These are phyloP conservation scores for Ypsolopha sequella DNA, from an alignment of 2,888 invertebrate species.

Conservation along the genomic window DNA sequence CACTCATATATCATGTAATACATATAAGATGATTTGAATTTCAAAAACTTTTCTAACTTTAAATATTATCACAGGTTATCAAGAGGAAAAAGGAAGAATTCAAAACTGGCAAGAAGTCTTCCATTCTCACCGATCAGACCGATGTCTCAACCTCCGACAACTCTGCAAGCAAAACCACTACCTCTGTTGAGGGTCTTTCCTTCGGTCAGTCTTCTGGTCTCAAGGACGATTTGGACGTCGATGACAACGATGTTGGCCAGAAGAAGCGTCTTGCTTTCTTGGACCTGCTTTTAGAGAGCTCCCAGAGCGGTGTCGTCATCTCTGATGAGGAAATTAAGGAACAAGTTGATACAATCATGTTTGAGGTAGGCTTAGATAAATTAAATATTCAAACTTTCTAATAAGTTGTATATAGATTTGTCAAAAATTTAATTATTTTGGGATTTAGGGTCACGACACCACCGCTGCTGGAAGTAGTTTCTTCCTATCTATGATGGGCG, in stretches of 20 bases:
- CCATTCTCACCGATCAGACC: slow-evolving; percentile 29
- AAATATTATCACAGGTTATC: slow-evolving; percentile 58
- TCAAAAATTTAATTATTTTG: not conserved
- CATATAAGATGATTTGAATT: not conserved
- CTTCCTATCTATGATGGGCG: slow-evolving; percentile 82
- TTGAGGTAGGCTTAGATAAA: slow-evolving; percentile 71
- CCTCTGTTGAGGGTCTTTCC: slow-evolving; percentile 75
- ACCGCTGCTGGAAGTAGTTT: slow-evolving; percentile 87
- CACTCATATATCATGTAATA: not conserved
- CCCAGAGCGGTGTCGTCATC: slow-evolving; percentile 78
- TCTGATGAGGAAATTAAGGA: slow-evolving; percentile 85
- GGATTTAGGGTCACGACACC: slow-evolving; percentile 79
- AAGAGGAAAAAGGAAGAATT: slow-evolving; percentile 82
- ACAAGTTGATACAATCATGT: slow-evolving; percentile 89
- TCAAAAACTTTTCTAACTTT: not conserved
- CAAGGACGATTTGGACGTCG: slow-evolving; percentile 85
- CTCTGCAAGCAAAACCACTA: slow-evolving; percentile 24
- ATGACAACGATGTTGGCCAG: slow-evolving; percentile 82
- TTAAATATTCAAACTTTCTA: too few relatives aligned
- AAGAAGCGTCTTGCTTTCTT: slow-evolving; percentile 89
- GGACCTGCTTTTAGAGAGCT: slow-evolving; percentile 85
- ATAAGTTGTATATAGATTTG: too few relatives aligned
- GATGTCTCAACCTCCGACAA: slow-evolving; percentile 22
- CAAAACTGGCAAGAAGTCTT: slow-evolving; percentile 71
- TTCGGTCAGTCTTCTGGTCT: slow-evolving; percentile 80